A percentile compares a stretch with the other conserved stretches of the same genome.
phyloP scores from a whole-genome alignment of 2,888 invertebrate genomes.

The Drosophila formosana region DNA sequence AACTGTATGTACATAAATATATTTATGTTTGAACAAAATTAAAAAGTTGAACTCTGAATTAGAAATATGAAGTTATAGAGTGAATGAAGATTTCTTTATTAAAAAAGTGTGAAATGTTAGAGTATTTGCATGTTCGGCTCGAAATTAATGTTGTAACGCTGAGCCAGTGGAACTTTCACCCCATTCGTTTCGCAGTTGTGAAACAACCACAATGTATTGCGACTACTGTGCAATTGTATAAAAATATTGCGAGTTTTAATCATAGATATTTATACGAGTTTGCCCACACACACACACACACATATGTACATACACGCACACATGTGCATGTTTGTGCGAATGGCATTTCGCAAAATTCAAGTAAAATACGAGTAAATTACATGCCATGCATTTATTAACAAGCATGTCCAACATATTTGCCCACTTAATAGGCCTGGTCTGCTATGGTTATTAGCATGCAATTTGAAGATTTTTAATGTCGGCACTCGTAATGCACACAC shows the following conservation, averaged over 20 bases:
- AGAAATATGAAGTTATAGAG: too few species aligned
- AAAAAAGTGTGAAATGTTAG: too few species aligned
- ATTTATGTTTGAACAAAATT: too few species aligned
- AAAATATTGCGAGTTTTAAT: background rate
- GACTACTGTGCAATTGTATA: constrained; percentile 1
- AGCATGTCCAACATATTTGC: constrained; percentile 78
- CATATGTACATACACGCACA: background rate
- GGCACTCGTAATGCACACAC: constrained; percentile 57
- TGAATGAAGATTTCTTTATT: too few species aligned
- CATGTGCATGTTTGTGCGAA: constrained; percentile 18
- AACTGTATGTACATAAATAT: too few species aligned
- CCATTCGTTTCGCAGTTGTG: background rate
- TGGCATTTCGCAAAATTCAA: constrained; percentile 62
- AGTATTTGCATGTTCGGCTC: too few species aligned
- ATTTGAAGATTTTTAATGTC: constrained; percentile 75
- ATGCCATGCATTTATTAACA: constrained; percentile 75
- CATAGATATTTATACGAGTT: background rate
- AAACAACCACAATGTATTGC: background rate
- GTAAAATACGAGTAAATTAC: constrained; percentile 74
- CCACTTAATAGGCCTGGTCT: constrained; percentile 65
- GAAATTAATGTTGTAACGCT: background rate
- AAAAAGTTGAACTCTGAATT: too few species aligned
- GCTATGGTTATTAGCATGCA: constrained; percentile 74
- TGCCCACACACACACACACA: background rate
- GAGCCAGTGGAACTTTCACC: background rate